A percentile compares a stretch with the other conserved stretches of the same genome.
These are phyloP conservation scores for Scotopteryx bipunctaria DNA, from an alignment of 2,888 invertebrate genomes.

Conservation along the genomic window DNA sequence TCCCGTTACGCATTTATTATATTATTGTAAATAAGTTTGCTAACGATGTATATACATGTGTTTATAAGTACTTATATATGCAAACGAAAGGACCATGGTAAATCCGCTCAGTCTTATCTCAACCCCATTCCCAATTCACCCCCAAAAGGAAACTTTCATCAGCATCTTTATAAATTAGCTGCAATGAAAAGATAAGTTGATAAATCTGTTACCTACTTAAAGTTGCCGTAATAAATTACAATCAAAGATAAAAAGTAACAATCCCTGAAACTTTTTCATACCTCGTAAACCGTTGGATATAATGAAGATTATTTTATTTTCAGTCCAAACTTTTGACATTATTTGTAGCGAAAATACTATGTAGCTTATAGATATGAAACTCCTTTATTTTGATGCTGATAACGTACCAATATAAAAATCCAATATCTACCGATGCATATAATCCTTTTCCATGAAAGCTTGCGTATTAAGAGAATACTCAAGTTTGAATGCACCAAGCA, in stretches of 20 bases:
- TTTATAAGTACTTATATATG: too few species aligned
- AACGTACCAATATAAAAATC: too few species aligned
- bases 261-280: slow-evolving; percentile 16
- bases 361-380: background rate
- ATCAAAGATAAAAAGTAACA: slow-evolving; percentile 17
- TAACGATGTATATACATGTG: too few species aligned
- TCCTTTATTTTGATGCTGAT: background rate
- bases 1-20: too few species aligned
- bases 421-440: too few species aligned
- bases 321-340: slow-evolving; percentile 5
- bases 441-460: too few species aligned
- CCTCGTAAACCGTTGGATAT: slow-evolving; percentile 15
- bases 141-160: background rate
- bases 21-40: too few species aligned
- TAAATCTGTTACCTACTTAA: slow-evolving; percentile 4
- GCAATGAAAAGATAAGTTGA: slow-evolving; percentile 1
- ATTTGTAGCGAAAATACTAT: background rate
- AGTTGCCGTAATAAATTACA: slow-evolving; percentile 18
- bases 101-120: background rate
- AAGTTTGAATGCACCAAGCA: too few species aligned
- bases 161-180: background rate
- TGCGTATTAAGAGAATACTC: too few species aligned
- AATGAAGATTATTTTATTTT: slow-evolving; percentile 23
- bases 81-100: too few species aligned
- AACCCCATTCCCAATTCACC: background rate